These are phyloP conservation scores for Mesocentrotus franciscanus DNA, from an alignment of 53 echinoderm and acorn worm species.

Conservation along the genomic window DNA sequence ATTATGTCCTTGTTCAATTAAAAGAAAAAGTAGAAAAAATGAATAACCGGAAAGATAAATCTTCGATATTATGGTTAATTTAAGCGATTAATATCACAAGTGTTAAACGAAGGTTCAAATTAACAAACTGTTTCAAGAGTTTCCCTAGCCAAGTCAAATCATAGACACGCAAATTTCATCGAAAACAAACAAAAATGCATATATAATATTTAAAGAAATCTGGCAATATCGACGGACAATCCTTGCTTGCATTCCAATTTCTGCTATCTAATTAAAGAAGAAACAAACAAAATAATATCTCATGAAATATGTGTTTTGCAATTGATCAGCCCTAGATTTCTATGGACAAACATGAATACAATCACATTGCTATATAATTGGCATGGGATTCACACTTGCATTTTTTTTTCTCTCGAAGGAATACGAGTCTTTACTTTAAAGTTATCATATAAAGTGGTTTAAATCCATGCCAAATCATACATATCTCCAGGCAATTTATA, in stretches of 20 bases:
- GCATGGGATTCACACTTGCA: neutral
- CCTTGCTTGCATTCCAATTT: slow-evolving; percentile 10
- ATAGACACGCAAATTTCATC: neutral
- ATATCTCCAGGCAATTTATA: too few relatives aligned
- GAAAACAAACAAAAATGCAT: neutral
- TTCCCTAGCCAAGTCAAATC: neutral
- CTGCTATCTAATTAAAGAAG: slow-evolving; percentile 15
- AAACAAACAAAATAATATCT: neutral
- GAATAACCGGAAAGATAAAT: slow-evolving; percentile 10
- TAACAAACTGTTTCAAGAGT: neutral
- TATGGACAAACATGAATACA: neutral
- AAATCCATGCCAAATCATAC: too few relatives aligned
- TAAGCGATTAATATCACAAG: neutral
- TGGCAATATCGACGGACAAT: neutral
- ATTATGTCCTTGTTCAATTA: neutral
- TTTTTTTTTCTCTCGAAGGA: neutral
- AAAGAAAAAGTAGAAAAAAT: neutral
- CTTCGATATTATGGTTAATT: neutral
- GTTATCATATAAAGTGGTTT: too few relatives aligned
- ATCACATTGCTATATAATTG: neutral
- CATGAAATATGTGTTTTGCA: neutral
- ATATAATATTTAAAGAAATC: neutral
- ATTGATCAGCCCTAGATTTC: neutral
- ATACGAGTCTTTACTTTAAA: neutral
- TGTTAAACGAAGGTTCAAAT: neutral